Evolutionary conservation across 2,797 vertebrate species (phyloP).

Genomic region (Trachurus trachurus): DNA sequence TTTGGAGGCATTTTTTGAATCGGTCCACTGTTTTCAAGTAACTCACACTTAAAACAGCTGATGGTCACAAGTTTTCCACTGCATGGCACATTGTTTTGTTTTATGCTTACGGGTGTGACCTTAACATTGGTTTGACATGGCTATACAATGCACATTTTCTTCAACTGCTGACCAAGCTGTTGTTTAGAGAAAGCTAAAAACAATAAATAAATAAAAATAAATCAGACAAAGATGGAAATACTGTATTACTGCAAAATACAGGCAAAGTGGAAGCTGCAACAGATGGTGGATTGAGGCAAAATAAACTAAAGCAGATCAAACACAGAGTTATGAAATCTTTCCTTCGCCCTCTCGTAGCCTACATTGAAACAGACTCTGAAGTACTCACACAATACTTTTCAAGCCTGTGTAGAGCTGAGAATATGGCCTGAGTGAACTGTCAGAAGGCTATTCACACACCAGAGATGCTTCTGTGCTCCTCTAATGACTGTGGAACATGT

Average conservation of each 20-base stretch:
- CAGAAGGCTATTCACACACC: constrained; percentile 40
- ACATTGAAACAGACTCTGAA: background rate
- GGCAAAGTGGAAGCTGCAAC: constrained; percentile 27
- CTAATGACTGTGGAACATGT: constrained; percentile 56
- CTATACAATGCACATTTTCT: constrained; percentile 50
- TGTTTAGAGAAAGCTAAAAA: constrained; percentile 10
- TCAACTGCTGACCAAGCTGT: constrained; percentile 61
- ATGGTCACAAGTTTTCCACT: constrained; percentile 69
- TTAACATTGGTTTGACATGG: constrained; percentile 54
- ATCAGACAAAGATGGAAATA: constrained; percentile 43
- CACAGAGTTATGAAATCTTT: constrained; percentile 25
- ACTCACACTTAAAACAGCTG: constrained; percentile 70
- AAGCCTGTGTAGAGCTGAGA: constrained; percentile 29
- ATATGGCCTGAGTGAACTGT: constrained; percentile 29
- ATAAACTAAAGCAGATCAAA: constrained; percentile 21
- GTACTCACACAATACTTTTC: constrained; percentile 15
- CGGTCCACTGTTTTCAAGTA: constrained; percentile 39
- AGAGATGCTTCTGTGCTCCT: constrained; percentile 32
- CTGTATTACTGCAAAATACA: constrained; percentile 11
- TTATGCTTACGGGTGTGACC: constrained; percentile 42
- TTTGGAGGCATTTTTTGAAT: constrained; percentile 59
- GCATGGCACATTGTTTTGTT: constrained; percentile 38
- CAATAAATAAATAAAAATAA: constrained; percentile 13
- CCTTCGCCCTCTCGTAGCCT: constrained; percentile 14
- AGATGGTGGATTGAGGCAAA: constrained; percentile 31